These are phyloP conservation scores for Tolypeutes matacus DNA, from an alignment of 2,797 vertebrate genomes.

Conservation along the genomic window DNA sequence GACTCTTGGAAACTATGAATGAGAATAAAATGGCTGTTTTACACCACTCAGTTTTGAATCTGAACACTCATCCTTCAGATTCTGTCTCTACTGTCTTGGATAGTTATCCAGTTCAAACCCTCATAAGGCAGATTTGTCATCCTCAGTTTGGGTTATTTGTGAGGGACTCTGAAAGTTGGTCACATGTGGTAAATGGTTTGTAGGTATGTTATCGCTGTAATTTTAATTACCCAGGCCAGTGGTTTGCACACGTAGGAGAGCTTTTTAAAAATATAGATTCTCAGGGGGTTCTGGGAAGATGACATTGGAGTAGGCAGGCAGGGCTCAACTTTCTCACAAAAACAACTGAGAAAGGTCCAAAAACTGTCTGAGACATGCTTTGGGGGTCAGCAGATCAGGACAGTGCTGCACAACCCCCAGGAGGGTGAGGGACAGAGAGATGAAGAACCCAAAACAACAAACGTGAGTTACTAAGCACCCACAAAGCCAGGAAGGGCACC, in stretches of 20 bases:
- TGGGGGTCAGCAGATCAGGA: too few species aligned
- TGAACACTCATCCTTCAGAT: background rate
- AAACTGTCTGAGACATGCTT: too few species aligned
- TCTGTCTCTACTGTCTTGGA: background rate
- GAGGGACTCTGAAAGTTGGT: background rate
- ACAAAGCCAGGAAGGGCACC: too few species aligned
- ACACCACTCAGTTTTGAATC: background rate
- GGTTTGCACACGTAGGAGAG: background rate
- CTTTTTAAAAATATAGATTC: background rate
- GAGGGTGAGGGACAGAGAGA: too few species aligned
- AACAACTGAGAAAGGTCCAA: too few species aligned
- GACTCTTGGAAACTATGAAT: background rate
- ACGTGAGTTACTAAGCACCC: too few species aligned
- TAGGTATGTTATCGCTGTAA: background rate
- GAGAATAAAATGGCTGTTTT: background rate
- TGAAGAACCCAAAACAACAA: too few species aligned
- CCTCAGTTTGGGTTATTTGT: background rate
- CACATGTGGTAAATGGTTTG: background rate
- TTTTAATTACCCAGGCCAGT: constrained; percentile 61
- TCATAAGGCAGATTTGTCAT: background rate
- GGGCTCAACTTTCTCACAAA: too few species aligned
- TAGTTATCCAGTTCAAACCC: background rate
- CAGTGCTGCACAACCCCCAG: too few species aligned
- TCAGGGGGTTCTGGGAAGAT: background rate
- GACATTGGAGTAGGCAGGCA: too few species aligned